Percentiles rank a stretch among this genome's conserved stretches.
phyloP scores from a whole-genome alignment of 2,888 invertebrate species.

The Trichogramma dendrolimi region DNA sequence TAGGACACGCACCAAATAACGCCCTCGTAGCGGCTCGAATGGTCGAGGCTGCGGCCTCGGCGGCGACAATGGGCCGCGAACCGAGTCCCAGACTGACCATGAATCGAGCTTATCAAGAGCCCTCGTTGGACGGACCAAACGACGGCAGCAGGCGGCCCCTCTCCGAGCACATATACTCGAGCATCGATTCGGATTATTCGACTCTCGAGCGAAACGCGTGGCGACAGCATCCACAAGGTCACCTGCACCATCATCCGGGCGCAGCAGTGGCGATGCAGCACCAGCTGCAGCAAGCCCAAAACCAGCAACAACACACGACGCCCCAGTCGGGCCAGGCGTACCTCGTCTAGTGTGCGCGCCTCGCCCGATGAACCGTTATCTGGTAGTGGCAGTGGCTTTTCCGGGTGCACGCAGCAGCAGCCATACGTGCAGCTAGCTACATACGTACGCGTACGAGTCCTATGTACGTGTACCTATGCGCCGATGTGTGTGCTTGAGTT shows the following conservation, averaged over 20 bases:
- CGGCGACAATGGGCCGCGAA: constrained; percentile 51
- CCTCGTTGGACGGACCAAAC: constrained; percentile 42
- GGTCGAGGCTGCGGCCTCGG: constrained; percentile 55
- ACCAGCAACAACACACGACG: constrained; percentile 52
- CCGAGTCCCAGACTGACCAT: constrained; percentile 59
- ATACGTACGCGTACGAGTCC: too few species aligned
- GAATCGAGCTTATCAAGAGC: constrained; percentile 49
- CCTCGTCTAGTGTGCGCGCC: constrained; percentile 49
- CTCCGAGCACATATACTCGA: constrained; percentile 85
- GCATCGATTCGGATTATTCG: constrained; percentile 85
- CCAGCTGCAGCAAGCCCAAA: constrained; percentile 53
- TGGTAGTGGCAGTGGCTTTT: neutral
- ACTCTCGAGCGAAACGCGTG: constrained; percentile 68
- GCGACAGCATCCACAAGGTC: constrained; percentile 55
- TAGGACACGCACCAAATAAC: constrained; percentile 24
- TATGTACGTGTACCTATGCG: too few species aligned
- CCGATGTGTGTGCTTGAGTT: too few species aligned
- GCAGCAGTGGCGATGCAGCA: constrained; percentile 38
- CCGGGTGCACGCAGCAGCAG: too few species aligned
- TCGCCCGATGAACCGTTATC: constrained; percentile 17
- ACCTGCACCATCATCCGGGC: constrained; percentile 52
- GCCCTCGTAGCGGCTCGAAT: constrained; percentile 45
- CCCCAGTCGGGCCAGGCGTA: constrained; percentile 51
- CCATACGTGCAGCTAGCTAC: too few species aligned
- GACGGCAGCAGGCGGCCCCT: constrained; percentile 60